Evolutionary conservation across 2,113 vertebrate genomes (phyloP).

Genomic region (Phoenicopterus ruber): DNA sequence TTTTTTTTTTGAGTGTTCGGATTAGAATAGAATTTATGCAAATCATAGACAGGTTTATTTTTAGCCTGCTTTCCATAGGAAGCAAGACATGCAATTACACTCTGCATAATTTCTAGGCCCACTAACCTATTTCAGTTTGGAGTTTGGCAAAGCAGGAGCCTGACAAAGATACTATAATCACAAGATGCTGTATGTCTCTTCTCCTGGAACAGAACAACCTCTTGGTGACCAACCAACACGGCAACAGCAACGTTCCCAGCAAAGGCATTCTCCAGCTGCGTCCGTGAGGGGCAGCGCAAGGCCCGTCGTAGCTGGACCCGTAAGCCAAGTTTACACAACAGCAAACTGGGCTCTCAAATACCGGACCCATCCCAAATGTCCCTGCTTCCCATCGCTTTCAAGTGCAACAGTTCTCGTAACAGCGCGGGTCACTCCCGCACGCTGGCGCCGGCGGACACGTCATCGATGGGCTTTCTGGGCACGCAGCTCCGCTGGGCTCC

Average conservation of each 20-base stretch:
- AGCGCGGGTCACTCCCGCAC: neutral
- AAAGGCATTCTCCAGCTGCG: neutral
- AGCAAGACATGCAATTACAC: constrained; percentile 21
- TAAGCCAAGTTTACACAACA: neutral
- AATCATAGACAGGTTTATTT: constrained; percentile 37
- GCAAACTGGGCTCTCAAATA: neutral
- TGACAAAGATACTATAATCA: neutral
- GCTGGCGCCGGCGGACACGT: rapidly evolving
- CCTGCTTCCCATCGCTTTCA: neutral
- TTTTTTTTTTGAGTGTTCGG: neutral
- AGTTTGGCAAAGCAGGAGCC: neutral
- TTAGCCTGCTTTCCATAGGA: constrained; percentile 27
- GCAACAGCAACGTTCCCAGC: neutral
- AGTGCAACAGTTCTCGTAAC: rapidly evolving
- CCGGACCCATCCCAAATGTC: neutral
- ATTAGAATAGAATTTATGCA: constrained; percentile 34
- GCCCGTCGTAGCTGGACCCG: rapidly evolving
- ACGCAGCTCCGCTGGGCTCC: neutral
- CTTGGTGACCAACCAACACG: neutral
- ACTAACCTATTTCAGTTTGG: constrained; percentile 40
- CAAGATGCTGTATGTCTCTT: neutral
- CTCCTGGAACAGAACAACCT: neutral
- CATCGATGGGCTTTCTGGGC: neutral
- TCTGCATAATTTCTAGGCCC: constrained; percentile 34
- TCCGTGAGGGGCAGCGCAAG: rapidly evolving